These are phyloP conservation scores for Dynastes tityus DNA, from an alignment of 2,888 invertebrate genomes.

Conservation along the genomic window DNA sequence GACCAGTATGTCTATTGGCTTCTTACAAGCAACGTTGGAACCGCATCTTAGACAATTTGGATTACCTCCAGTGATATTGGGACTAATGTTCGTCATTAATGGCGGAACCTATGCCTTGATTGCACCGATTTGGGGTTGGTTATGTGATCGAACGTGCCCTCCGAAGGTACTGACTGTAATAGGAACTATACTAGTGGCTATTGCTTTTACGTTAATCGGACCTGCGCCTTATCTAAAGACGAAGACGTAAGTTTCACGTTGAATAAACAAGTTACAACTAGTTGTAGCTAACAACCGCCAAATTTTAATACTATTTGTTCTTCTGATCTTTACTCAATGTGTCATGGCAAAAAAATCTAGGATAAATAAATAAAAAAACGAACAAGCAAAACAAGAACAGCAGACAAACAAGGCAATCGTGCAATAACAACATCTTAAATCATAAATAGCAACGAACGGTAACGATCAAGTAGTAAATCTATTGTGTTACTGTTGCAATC, in stretches of 20 bases:
- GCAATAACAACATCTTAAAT: slow-evolving; percentile 9
- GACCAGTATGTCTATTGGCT: slow-evolving; percentile 88
- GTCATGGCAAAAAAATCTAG: not conserved
- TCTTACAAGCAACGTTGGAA: slow-evolving; percentile 90
- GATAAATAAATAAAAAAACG: too few relatives aligned
- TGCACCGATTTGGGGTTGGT: slow-evolving; percentile 86
- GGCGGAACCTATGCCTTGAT: slow-evolving; percentile 86
- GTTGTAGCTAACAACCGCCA: too few relatives aligned
- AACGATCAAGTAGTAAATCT: not conserved
- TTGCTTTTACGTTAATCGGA: slow-evolving; percentile 83
- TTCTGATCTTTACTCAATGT: not conserved
- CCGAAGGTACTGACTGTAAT: slow-evolving; percentile 81
- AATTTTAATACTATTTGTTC: not conserved
- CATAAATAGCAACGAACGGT: not conserved
- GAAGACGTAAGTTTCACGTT: slow-evolving; percentile 72
- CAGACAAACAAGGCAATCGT: not conserved
- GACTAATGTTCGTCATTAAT: slow-evolving; percentile 88
- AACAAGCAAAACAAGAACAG: too few relatives aligned
- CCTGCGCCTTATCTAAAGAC: slow-evolving; percentile 85
- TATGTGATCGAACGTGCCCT: slow-evolving; percentile 80
- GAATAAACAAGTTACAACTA: too few relatives aligned
- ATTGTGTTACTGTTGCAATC: not conserved
- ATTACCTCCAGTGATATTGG: slow-evolving; percentile 80
- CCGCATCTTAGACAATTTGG: slow-evolving; percentile 86
- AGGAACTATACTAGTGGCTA: slow-evolving; percentile 79